Evolutionary conservation across 1,140 invertebrate genomes (phyloP).

Genomic region (Carcinoscorpius rotundicauda): DNA sequence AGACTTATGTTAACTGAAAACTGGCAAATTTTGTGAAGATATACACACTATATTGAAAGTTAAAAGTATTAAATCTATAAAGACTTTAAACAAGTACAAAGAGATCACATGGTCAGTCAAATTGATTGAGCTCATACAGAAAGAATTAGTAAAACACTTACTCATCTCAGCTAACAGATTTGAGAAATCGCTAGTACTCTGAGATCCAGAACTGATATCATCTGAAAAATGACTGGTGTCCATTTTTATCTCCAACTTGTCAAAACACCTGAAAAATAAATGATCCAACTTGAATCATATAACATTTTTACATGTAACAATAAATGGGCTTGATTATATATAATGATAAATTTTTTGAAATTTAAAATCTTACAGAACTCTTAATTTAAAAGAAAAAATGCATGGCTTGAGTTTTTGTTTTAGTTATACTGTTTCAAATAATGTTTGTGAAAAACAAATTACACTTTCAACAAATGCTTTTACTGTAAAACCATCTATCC

Average conservation of each 20-base stretch:
- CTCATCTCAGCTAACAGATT: slow-evolving; percentile 19
- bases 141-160: slow-evolving; percentile 8
- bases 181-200: slow-evolving; percentile 15
- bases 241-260: background rate
- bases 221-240: slow-evolving; percentile 11
- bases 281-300: too few relatives aligned
- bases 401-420: too few relatives aligned
- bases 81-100: background rate
- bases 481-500: too few relatives aligned
- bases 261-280: too few relatives aligned
- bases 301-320: too few relatives aligned
- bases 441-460: too few relatives aligned
- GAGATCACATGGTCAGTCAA: background rate
- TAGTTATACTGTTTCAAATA: too few relatives aligned
- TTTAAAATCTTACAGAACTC: too few relatives aligned
- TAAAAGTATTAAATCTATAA: background rate
- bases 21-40: background rate
- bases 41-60: background rate
- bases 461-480: too few relatives aligned
- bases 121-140: background rate
- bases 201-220: slow-evolving; percentile 16
- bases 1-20: background rate
- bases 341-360: too few relatives aligned
- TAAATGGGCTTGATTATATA: too few relatives aligned
- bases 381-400: too few relatives aligned